Evolutionary conservation across 2,797 vertebrate genomes (phyloP).

Genomic region (Cossypha niveicapilla): DNA sequence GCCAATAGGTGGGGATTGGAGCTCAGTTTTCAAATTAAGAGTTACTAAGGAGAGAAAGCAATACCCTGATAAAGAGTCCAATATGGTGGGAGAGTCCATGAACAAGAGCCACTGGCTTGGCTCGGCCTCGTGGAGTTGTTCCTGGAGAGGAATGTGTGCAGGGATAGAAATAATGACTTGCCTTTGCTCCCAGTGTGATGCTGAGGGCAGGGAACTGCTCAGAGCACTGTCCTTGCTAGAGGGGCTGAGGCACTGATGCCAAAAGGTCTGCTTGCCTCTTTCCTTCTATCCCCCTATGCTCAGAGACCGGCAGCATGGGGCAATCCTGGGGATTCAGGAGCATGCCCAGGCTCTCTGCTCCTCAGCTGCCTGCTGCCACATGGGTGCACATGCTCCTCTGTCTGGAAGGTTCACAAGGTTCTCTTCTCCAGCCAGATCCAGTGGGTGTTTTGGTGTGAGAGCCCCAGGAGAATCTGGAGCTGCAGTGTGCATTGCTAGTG

Average conservation of each 20-base stretch:
- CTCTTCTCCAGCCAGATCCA: background rate
- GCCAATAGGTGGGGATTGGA: conserved; percentile 46
- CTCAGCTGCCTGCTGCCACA: background rate
- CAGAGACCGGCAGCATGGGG: background rate
- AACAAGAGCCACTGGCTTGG: background rate
- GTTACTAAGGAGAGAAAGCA: background rate
- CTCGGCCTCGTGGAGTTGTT: background rate
- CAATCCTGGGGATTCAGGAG: background rate
- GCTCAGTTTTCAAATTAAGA: conserved; percentile 49
- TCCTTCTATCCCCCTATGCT: background rate
- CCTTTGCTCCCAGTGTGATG: background rate
- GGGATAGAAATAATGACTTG: background rate
- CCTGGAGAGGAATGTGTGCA: background rate
- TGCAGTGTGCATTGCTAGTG: background rate
- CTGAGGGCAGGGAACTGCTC: background rate
- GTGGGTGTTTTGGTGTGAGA: background rate
- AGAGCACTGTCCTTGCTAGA: background rate
- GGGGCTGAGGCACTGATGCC: background rate
- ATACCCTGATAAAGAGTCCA: conserved; percentile 2
- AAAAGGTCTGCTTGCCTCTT: background rate
- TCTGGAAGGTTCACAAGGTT: background rate
- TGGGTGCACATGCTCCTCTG: background rate
- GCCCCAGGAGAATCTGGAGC: background rate
- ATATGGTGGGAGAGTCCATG: conserved; percentile 4
- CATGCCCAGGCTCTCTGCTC: background rate